phyloP scores from a whole-genome alignment of 92 coral and sea anemone species.

The Paramuricea clavata region DNA sequence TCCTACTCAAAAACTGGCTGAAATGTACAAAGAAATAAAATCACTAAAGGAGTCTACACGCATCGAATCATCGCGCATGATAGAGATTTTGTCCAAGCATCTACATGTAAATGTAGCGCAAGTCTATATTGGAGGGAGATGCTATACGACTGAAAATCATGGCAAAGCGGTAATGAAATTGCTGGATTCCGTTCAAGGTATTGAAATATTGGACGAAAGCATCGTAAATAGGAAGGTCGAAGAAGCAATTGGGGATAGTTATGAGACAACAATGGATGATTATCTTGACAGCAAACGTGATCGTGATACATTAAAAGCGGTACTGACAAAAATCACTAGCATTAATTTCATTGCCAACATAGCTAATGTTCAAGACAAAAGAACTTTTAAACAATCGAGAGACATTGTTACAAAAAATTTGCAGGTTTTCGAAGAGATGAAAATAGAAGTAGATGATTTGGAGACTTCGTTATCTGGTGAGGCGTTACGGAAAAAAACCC shows the following conservation, averaged over 20 bases:
- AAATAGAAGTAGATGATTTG: not conserved
- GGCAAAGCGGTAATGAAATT: not conserved
- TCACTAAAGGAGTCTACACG: no score
- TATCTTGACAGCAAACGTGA: no score
- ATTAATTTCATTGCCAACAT: conserved; percentile 28
- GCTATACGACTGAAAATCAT: not conserved
- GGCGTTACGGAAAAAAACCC: conserved; percentile 44
- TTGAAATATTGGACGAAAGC: not conserved
- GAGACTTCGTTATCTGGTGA: conserved; percentile 18
- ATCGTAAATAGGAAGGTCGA: not conserved
- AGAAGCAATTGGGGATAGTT: not conserved
- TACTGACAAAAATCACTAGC: conserved; percentile 18
- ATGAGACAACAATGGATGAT: no score
- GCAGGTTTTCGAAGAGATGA: conserved; percentile 26
- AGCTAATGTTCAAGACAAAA: conserved; percentile 45
- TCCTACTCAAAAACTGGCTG: not conserved
- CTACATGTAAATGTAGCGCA: no score
- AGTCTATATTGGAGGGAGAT: not conserved
- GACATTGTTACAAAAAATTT: conserved; percentile 17
- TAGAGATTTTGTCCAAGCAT: no score
- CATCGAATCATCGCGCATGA: no score
- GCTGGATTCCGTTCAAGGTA: not conserved
- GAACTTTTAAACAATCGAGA: not conserved
- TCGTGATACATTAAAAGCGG: no score
- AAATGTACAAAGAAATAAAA: no score